These are phyloP conservation scores for Vollenhovia emeryi DNA, from an alignment of 1,140 invertebrate genomes.

Conservation along the genomic window DNA sequence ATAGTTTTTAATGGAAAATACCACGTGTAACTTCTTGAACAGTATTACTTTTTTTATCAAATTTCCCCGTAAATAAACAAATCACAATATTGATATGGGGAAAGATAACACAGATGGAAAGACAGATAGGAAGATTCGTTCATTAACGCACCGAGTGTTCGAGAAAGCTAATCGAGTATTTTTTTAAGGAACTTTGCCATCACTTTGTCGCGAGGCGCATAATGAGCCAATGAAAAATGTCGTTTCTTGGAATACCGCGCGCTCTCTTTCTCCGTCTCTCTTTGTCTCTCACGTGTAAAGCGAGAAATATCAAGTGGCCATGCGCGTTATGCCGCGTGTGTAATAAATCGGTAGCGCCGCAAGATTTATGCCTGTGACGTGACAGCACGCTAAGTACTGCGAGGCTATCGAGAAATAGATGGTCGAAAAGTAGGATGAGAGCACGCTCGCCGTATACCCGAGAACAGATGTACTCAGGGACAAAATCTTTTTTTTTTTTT, in stretches of 20 bases:
- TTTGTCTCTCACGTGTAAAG: background rate
- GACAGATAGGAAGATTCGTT: background rate
- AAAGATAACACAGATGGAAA: background rate
- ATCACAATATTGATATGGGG: too few species aligned
- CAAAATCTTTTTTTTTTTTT: background rate
- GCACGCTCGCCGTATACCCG: background rate
- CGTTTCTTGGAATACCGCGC: background rate
- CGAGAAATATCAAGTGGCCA: constrained; percentile 17
- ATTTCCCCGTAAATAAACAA: background rate
- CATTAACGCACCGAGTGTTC: background rate
- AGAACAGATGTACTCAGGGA: constrained; percentile 1
- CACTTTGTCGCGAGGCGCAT: background rate
- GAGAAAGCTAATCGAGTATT: background rate
- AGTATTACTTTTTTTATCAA: background rate
- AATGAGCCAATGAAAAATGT: constrained; percentile 11
- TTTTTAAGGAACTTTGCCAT: background rate
- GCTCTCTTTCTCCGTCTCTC: background rate
- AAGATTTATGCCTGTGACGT: constrained; percentile 52
- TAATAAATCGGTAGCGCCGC: constrained; percentile 54
- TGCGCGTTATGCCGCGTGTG: constrained; percentile 26
- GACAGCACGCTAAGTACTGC: constrained; percentile 46
- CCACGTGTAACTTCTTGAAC: background rate
- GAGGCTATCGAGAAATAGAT: constrained; percentile 46
- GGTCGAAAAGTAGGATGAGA: constrained; percentile 15
- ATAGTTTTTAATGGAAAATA: background rate